Conservation (phyloP, 2,888 invertebrate species). For the Drosophila fungiperda region DNA sequence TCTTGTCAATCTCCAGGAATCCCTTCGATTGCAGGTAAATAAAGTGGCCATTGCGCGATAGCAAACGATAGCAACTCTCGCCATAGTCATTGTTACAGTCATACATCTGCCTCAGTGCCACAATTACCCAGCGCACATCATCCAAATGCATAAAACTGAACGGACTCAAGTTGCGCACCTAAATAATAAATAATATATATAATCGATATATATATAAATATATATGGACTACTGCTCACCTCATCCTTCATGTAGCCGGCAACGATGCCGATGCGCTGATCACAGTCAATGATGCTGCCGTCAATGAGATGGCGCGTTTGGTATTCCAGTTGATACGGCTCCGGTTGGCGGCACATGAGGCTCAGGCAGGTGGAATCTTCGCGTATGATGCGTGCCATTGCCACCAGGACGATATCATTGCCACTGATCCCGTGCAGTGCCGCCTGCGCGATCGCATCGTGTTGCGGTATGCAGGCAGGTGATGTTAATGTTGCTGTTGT, state of each 20-base stretch:
- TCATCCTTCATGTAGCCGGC: slow-evolving; percentile 96
- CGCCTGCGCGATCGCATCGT: slow-evolving; percentile 85
- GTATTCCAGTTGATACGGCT: slow-evolving; percentile 93
- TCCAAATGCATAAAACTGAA: slow-evolving; percentile 96
- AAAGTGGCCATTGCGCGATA: slow-evolving; percentile 92
- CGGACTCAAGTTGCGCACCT: slow-evolving; percentile 93
- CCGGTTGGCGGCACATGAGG: slow-evolving; percentile 88
- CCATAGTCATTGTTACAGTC: slow-evolving; percentile 93
- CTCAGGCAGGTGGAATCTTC: slow-evolving; percentile 85
- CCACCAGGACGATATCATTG: slow-evolving; percentile 89
- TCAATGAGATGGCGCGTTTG: slow-evolving; percentile 95
- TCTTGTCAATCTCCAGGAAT: slow-evolving; percentile 92
- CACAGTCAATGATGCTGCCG: slow-evolving; percentile 95
- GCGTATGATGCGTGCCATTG: slow-evolving; percentile 90
- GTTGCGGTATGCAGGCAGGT: slow-evolving; percentile 69
- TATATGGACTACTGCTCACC: slow-evolving; percentile 85
- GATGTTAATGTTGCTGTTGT: slow-evolving; percentile 63
- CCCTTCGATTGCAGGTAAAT: slow-evolving; percentile 94
- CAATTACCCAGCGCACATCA: slow-evolving; percentile 95
- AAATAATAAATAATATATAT: slow-evolving; percentile 8
- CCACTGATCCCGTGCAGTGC: slow-evolving; percentile 86
- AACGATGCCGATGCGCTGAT: slow-evolving; percentile 95
- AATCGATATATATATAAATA: background rate
- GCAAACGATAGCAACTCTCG: slow-evolving; percentile 92
- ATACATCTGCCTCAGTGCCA: slow-evolving; percentile 95